phyloP scores from a whole-genome alignment of 2,888 invertebrate genomes.

The Caenorhabditis wallacei region DNA sequence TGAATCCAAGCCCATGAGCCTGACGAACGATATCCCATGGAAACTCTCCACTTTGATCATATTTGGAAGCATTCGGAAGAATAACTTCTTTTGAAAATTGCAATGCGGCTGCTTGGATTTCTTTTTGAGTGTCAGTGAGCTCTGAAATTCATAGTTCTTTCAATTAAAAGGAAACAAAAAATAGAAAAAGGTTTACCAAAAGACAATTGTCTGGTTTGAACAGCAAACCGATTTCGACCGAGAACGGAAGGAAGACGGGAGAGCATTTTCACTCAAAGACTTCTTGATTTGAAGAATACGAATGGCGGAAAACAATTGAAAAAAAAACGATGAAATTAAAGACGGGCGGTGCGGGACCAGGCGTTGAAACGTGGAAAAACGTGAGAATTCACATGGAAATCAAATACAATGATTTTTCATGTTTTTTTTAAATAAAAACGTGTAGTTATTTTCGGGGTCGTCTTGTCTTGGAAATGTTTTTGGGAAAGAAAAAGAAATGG shows the following conservation, averaged over 20 bases:
- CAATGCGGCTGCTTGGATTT: constrained; percentile 90
- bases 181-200: constrained; percentile 61
- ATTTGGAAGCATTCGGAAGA: constrained; percentile 91
- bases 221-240: constrained; percentile 19
- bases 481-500: no score
- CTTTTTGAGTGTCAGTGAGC: constrained; percentile 85
- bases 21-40: constrained; percentile 96
- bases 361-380: neutral
- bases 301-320: neutral
- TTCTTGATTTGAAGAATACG: neutral
- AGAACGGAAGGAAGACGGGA: constrained; percentile 1
- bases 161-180: neutral
- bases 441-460: no score
- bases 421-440: no score
- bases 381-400: neutral
- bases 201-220: constrained; percentile 50
- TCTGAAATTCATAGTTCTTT: constrained; percentile 46
- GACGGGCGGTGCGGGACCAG: no score
- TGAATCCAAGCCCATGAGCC: constrained; percentile 91
- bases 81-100: constrained; percentile 91
- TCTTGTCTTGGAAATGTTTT: no score
- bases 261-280: constrained; percentile 31
- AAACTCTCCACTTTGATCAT: constrained; percentile 91
- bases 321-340: neutral
- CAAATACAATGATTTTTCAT: no score